Evolutionary conservation across 2,113 vertebrate species (phyloP).

Genomic region (Mobula hypostoma): DNA sequence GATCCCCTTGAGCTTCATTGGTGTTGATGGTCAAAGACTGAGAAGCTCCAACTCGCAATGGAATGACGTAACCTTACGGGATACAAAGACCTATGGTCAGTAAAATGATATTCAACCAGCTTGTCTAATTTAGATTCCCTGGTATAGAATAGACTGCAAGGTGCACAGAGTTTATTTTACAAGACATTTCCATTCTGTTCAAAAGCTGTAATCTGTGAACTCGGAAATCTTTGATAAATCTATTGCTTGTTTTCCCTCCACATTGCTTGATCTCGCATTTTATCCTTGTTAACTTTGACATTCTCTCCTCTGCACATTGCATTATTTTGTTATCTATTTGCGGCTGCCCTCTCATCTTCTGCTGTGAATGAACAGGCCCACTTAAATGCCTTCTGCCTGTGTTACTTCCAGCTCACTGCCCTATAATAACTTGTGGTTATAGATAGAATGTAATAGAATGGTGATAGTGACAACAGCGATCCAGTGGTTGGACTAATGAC

Average conservation of each 20-base stretch:
- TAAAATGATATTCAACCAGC: not conserved
- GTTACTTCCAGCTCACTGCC: too few species aligned
- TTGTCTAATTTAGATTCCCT: not conserved
- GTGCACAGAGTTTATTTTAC: not conserved
- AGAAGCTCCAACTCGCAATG: not conserved
- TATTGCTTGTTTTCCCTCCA: not conserved
- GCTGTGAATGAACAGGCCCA: too few species aligned
- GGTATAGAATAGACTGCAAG: not conserved
- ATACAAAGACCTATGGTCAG: not conserved
- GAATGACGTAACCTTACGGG: not conserved
- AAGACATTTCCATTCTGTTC: not conserved
- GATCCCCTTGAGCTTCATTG: not conserved
- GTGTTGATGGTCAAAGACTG: not conserved
- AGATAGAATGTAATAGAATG: too few species aligned
- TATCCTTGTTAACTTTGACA: not conserved
- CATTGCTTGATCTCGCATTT: not conserved
- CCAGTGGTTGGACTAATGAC: too few species aligned
- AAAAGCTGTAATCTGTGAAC: not conserved
- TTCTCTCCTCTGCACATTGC: not conserved
- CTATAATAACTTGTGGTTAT: too few species aligned
- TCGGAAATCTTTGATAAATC: not conserved
- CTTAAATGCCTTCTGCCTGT: too few species aligned
- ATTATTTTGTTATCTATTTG: not conserved
- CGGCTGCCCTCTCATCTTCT: too few species aligned
- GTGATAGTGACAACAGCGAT: too few species aligned